Percentiles rank a stretch among this genome's conserved stretches.
Conservation (phyloP, 2,113 vertebrate genomes). For the Chlamydotis undulata region DNA sequence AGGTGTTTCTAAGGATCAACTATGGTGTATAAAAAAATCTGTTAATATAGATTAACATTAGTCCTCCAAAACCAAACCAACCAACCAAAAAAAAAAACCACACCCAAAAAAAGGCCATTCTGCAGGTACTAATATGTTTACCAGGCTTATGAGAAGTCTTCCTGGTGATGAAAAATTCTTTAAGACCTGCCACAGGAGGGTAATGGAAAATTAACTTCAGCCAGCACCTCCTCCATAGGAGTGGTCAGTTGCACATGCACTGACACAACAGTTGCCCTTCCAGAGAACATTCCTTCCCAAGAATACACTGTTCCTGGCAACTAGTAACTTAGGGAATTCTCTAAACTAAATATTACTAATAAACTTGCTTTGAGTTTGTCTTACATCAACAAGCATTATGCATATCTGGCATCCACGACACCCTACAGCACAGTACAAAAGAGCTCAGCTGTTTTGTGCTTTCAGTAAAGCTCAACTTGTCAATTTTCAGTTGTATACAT, state of each 20-base stretch:
- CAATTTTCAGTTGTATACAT: neutral
- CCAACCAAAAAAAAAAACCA: too few species aligned
- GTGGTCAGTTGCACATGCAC: neutral
- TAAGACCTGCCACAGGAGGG: neutral
- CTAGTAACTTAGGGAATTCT: neutral
- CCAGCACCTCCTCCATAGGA: neutral
- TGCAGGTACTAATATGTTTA: neutral
- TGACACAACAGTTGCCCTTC: neutral
- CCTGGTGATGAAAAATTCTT: neutral
- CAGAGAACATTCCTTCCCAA: neutral
- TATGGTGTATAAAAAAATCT: neutral
- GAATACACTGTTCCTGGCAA: neutral
- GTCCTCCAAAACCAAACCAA: neutral
- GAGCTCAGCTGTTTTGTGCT: neutral
- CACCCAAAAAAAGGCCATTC: neutral
- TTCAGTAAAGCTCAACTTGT: neutral
- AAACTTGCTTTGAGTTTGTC: neutral
- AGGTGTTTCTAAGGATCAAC: neutral
- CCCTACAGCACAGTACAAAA: neutral
- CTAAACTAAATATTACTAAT: neutral
- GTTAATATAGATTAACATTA: neutral
- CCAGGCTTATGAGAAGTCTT: neutral
- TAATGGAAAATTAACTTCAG: neutral
- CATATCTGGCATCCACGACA: neutral
- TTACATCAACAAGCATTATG: neutral